These are phyloP conservation scores for Drosophila rellima DNA, from an alignment of 2,888 invertebrate genomes.

Conservation along the genomic window DNA sequence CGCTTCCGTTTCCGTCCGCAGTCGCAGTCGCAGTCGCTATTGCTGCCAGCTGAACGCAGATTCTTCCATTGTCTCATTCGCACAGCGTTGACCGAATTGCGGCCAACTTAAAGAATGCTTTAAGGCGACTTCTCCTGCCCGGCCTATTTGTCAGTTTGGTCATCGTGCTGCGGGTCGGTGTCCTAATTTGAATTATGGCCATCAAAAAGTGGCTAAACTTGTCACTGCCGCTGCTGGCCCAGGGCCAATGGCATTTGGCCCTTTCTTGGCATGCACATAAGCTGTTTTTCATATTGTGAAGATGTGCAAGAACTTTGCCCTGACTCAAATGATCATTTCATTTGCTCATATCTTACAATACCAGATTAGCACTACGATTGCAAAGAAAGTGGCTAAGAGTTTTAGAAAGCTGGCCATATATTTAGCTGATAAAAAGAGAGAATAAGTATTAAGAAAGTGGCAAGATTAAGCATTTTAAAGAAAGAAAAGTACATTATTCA, in stretches of 20 bases:
- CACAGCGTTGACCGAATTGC: constrained; percentile 46
- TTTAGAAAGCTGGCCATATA: not conserved
- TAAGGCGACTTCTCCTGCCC: constrained; percentile 52
- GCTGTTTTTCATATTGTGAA: constrained; percentile 13
- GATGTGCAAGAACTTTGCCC: constrained; percentile 11
- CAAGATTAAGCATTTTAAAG: not conserved
- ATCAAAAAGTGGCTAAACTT: constrained; percentile 77
- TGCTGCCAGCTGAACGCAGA: constrained; percentile 13
- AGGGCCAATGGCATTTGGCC: constrained; percentile 51
- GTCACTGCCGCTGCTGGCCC: constrained; percentile 60
- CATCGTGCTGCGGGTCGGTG: constrained; percentile 22
- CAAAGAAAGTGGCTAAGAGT: not conserved
- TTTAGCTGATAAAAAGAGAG: not conserved
- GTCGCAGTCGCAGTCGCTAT: constrained; percentile 10
- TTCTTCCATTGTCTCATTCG: constrained; percentile 46
- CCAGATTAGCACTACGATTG: constrained; percentile 6
- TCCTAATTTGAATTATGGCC: constrained; percentile 77
- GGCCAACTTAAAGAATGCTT: constrained; percentile 67
- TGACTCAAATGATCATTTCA: constrained; percentile 28
- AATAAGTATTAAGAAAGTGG: not conserved
- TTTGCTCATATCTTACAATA: constrained; percentile 31
- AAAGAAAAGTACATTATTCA: not conserved
- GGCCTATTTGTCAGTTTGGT: constrained; percentile 67
- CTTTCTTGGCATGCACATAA: constrained; percentile 59
- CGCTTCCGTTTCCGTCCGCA: constrained; percentile 69